Percentiles rank a stretch among this genome's conserved stretches.
phyloP scores from a whole-genome alignment of 2,113 vertebrate genomes.

The Fregetta grallaria region DNA sequence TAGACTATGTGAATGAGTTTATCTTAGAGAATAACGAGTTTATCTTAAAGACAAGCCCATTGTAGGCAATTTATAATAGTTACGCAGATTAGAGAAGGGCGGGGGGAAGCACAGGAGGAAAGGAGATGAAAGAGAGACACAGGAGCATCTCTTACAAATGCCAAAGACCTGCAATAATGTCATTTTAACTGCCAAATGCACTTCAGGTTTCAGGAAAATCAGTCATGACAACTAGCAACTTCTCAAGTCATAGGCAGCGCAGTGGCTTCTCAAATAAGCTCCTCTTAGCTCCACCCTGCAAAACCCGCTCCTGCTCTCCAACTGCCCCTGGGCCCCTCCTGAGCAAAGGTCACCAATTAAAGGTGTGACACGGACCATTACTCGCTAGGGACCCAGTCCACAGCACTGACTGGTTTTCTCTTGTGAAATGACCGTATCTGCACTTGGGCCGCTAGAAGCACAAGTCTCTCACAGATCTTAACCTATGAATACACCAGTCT shows the following conservation, averaged over 20 bases:
- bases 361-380: background rate
- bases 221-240: background rate
- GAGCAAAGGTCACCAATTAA: background rate
- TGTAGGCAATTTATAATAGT: background rate
- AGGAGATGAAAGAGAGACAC: background rate
- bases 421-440: background rate
- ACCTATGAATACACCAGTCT: background rate
- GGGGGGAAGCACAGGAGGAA: background rate
- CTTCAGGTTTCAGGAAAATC: constrained; percentile 15
- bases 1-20: background rate
- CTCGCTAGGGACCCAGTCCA: background rate
- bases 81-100: background rate
- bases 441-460: background rate
- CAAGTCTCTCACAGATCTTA: background rate
- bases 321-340: background rate
- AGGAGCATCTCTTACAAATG: background rate
- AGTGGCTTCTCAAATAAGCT: background rate
- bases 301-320: background rate
- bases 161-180: background rate
- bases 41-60: background rate
- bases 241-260: rapidly evolving
- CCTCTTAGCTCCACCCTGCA: background rate
- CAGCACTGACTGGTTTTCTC: background rate
- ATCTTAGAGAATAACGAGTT: background rate
- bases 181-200: background rate